Conservation (phyloP, 2,797 vertebrate species). For the Sarcoramphus papa region DNA sequence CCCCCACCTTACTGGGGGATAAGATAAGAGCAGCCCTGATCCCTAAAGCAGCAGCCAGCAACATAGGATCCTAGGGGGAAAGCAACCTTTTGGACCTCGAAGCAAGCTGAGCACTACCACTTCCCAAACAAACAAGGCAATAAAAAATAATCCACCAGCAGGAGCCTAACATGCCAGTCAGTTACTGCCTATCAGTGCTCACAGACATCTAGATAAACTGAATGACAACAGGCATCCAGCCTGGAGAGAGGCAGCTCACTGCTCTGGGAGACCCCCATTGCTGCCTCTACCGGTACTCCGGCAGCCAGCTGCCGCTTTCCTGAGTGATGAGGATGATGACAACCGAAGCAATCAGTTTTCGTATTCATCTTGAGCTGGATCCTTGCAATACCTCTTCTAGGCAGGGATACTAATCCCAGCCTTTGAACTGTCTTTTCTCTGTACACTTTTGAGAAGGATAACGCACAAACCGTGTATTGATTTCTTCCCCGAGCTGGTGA, state of each 20-base stretch:
- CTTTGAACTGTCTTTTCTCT: background rate
- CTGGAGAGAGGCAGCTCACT: background rate
- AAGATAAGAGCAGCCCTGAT: background rate
- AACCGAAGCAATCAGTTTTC: background rate
- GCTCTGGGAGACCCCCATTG: background rate
- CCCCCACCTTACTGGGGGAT: background rate
- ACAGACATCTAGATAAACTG: background rate
- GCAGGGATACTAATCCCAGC: background rate
- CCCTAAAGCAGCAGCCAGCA: background rate
- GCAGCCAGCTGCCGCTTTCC: background rate
- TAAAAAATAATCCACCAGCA: background rate
- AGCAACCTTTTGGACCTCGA: background rate
- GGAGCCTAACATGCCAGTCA: background rate
- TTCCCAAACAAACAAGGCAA: constrained; percentile 6
- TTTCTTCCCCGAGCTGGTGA: background rate
- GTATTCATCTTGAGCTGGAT: background rate
- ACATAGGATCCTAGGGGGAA: background rate
- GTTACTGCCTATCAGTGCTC: background rate
- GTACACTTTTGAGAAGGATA: background rate
- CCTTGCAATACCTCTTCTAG: background rate
- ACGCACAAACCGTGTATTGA: rapidly evolving
- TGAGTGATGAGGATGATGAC: background rate
- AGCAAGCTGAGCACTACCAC: background rate
- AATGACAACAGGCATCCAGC: background rate
- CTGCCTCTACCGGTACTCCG: background rate